phyloP scores from a whole-genome alignment of 2,888 invertebrate genomes.

The Drymonia ruficornis region DNA sequence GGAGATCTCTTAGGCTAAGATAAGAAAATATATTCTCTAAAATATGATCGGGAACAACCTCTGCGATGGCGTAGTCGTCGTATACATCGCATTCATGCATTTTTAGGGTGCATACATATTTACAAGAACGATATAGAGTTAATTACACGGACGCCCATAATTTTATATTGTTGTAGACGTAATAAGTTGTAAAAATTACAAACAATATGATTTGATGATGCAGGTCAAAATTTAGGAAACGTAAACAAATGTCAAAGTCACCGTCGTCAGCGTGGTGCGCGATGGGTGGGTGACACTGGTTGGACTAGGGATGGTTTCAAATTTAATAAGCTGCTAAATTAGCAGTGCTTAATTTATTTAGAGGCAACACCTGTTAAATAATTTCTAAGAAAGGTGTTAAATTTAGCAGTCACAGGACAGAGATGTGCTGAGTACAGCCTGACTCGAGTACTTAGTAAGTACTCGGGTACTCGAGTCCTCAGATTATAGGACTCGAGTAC shows the following conservation, averaged over 20 bases:
- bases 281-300: no score
- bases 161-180: background rate
- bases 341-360: no score
- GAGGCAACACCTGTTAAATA: no score
- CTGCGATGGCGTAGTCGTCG: constrained; percentile 84
- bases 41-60: constrained; percentile 90
- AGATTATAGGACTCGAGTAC: no score
- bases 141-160: background rate
- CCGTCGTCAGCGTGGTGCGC: no score
- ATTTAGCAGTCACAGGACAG: no score
- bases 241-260: constrained; percentile 1
- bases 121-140: constrained; percentile 1
- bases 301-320: no score
- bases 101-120: constrained; percentile 25
- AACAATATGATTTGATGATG: background rate
- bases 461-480: no score
- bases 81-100: constrained; percentile 52
- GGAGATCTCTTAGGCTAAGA: constrained; percentile 93
- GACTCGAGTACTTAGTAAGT: no score
- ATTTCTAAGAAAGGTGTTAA: no score
- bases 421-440: no score
- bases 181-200: background rate
- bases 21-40: constrained; percentile 96
- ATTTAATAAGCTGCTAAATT: no score
- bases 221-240: background rate